Base-by-base conservation (phyloP, 2,797 vertebrate species). In the Lepilemur ruficaudatus region DNA sequence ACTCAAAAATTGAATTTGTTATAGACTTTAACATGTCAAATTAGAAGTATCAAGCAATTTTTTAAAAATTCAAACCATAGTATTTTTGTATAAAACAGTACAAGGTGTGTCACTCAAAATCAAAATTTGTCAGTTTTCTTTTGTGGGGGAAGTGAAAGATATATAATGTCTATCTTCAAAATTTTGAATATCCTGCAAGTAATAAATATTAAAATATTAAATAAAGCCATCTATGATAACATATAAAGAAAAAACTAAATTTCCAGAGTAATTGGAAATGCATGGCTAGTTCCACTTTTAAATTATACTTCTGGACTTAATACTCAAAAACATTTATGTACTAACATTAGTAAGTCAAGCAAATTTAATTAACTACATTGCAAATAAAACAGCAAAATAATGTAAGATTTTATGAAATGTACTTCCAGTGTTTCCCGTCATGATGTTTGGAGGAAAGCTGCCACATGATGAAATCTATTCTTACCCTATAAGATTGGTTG, bases 121-220 rank as follows among this genome's bases (percentile, higher is more conserved):
- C 28, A 90, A 89, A 92, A 55, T 84, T 80, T 50, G 41, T 67
- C 25, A 80, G 25, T 89, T 92, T 55, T 17, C 20, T 76, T 96
- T 89, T 75, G 9, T 7, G 28, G 1, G 13, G 3, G 1, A 46
- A 48, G 20, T 72, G 18, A 70, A 84, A 89, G 70, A 84, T 80
- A 50, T 22, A 61, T 8, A 28, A 80, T 61, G 2, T 28, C 32
- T 59, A 88, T 69, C 50, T 65, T 93, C 52, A 91, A 12, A 63
- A 90, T 91, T 22, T n/a, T 67, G 7, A 94, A 25, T 91, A 57
- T 69, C n/a, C 23, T 88, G 4, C 17, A 89, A 35, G 14, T 88
- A 91, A 89, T 69, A 67, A 94, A 57, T 87, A 78, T 55, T 90
- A 82, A 89, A 90, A 61, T 78, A 81, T 79, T 75, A 73, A 76